Conservation (phyloP, 1,140 invertebrate genomes). For the Fopius arisanus region DNA sequence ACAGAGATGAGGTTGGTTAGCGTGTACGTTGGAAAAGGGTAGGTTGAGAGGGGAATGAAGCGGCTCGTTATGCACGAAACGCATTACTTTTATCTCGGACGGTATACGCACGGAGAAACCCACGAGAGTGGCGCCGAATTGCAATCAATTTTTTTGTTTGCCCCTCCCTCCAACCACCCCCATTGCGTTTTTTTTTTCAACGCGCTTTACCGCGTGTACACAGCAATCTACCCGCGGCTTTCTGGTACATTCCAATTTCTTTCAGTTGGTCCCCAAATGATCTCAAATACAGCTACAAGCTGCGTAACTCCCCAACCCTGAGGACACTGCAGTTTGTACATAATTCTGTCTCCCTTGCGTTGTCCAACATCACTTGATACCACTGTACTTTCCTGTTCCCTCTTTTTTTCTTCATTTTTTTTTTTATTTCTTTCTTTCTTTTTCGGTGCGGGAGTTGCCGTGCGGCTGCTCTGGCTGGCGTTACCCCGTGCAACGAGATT, state of each 20-base stretch:
- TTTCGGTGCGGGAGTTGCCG: neutral
- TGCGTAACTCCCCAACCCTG: neutral
- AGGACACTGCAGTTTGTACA: neutral
- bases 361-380: neutral
- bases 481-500: slow-evolving; percentile 61
- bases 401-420: too few relatives aligned
- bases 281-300: neutral
- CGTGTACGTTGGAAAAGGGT: neutral
- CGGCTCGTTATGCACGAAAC: slow-evolving; percentile 53
- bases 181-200: neutral
- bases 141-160: slow-evolving; percentile 58
- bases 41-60: slow-evolving; percentile 18
- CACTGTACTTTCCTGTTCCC: neutral
- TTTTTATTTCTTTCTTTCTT: too few relatives aligned
- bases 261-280: slow-evolving; percentile 43
- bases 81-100: slow-evolving; percentile 54
- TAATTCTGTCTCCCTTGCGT: neutral
- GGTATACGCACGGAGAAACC: slow-evolving; percentile 17
- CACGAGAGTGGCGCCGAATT: slow-evolving; percentile 53
- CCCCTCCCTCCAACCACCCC: neutral
- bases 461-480: slow-evolving; percentile 47
- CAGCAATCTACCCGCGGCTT: slow-evolving; percentile 42
- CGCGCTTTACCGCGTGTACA: neutral
- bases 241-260: slow-evolving; percentile 42
- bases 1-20: slow-evolving; percentile 11